phyloP scores from a whole-genome alignment of 2,888 invertebrate genomes.

The Lissonota sp. region DNA sequence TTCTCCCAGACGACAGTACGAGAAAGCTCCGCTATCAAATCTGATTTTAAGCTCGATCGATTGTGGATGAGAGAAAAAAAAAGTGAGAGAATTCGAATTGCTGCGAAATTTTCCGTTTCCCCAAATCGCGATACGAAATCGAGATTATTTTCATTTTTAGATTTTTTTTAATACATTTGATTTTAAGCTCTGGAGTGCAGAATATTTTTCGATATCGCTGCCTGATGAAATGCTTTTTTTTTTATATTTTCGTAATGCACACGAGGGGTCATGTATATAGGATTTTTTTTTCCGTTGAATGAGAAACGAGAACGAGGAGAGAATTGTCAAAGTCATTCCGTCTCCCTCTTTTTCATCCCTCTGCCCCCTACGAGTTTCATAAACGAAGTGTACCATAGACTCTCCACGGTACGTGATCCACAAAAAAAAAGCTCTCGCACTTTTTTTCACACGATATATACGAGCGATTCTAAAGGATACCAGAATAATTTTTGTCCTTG shows the following conservation, averaged over 20 bases:
- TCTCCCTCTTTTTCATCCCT: neutral
- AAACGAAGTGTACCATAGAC: constrained; percentile 26
- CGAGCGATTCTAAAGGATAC: no score
- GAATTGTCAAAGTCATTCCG: constrained; percentile 14
- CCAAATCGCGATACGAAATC: neutral
- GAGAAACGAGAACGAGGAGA: constrained; percentile 29
- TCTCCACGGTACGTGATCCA: constrained; percentile 50
- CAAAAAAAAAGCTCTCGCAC: constrained; percentile 31
- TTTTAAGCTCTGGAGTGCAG: no score
- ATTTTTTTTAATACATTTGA: no score
- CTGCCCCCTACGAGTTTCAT: neutral
- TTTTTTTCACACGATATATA: no score
- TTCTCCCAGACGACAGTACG: neutral
- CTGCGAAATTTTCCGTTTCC: neutral
- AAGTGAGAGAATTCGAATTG: neutral
- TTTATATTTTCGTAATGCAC: neutral
- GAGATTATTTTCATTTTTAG: neutral
- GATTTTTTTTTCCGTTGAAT: constrained; percentile 43
- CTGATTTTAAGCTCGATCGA: constrained; percentile 2
- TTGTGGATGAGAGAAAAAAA: neutral
- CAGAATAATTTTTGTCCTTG: no score
- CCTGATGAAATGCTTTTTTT: neutral
- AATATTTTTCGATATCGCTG: constrained; percentile 10
- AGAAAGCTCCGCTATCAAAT: constrained; percentile 22
- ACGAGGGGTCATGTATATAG: constrained; percentile 1